phyloP scores from a whole-genome alignment of 2,888 invertebrate species.

The Hipparchia sbordonii region DNA sequence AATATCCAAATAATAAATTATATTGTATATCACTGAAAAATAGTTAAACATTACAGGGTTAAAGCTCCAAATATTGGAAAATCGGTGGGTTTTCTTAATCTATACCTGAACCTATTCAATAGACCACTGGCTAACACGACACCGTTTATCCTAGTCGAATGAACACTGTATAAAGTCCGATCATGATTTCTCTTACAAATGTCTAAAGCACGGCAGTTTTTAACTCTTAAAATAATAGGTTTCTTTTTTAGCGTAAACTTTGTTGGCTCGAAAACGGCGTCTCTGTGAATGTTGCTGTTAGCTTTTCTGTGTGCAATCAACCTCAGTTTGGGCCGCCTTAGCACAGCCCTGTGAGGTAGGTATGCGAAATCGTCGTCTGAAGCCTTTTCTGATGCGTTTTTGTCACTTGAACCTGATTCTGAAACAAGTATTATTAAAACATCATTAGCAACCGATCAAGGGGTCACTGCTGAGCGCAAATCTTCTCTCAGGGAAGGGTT shows the following conservation, averaged over 20 bases:
- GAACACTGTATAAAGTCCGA: slow-evolving; percentile 43
- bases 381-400: slow-evolving; percentile 48
- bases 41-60: slow-evolving; percentile 41
- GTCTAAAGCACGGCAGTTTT: slow-evolving; percentile 60
- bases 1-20: slow-evolving; percentile 38
- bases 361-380: slow-evolving; percentile 62
- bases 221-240: slow-evolving; percentile 62
- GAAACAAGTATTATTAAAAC: slow-evolving; percentile 37
- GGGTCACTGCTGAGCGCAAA: too few species aligned
- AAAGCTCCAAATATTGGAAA: slow-evolving; percentile 73
- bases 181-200: slow-evolving; percentile 36
- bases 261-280: slow-evolving; percentile 63
- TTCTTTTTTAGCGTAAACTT: slow-evolving; percentile 51
- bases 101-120: slow-evolving; percentile 73
- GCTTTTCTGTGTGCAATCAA: slow-evolving; percentile 49
- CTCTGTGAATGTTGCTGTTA: slow-evolving; percentile 52
- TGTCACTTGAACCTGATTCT: slow-evolving; percentile 53
- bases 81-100: slow-evolving; percentile 56
- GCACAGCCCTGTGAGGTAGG: slow-evolving; percentile 53
- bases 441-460: too few species aligned
- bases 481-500: too few species aligned
- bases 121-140: slow-evolving; percentile 65
- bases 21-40: slow-evolving; percentile 28
- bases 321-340: slow-evolving; percentile 58
- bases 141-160: slow-evolving; percentile 39